These are phyloP conservation scores for Phenganax stokvisi DNA, from an alignment of 92 coral and sea anemone genomes.

Conservation along the genomic window DNA sequence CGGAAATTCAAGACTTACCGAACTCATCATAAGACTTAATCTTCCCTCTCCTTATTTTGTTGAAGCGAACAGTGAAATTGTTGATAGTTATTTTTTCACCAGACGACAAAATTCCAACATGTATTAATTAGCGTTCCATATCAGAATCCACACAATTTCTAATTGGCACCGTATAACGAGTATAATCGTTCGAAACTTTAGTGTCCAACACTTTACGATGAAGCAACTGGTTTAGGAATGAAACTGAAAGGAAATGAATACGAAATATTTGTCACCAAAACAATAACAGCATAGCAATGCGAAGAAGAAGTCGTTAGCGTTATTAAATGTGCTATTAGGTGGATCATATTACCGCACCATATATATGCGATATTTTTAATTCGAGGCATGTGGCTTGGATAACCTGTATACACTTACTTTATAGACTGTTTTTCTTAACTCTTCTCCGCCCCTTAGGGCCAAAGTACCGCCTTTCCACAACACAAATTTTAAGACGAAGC, in stretches of 20 bases:
- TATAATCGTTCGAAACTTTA: background rate
- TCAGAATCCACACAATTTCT: constrained; percentile 1
- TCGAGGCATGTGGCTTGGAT: constrained; percentile 17
- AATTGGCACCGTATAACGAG: background rate
- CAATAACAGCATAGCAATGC: constrained; percentile 8
- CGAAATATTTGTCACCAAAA: constrained; percentile 12
- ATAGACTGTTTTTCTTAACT: constrained; percentile 15
- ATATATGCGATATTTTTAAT: background rate
- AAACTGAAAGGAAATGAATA: constrained; percentile 7
- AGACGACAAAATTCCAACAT: constrained; percentile 6
- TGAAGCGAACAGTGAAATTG: background rate
- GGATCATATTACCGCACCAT: background rate
- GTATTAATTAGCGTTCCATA: constrained; percentile 22
- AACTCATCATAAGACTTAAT: constrained; percentile 20
- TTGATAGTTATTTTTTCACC: background rate
- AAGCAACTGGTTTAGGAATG: background rate
- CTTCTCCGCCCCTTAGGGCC: constrained; percentile 22
- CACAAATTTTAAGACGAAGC: background rate
- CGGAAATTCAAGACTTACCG: constrained; percentile 33
- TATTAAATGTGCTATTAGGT: background rate
- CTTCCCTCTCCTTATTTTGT: background rate
- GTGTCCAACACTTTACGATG: background rate
- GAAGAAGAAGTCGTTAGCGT: constrained; percentile 25
- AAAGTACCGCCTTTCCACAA: constrained; percentile 13
- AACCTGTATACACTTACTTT: constrained; percentile 22